A percentile compares a stretch with the other conserved stretches of the same genome.
phyloP scores from a whole-genome alignment of 2,797 vertebrate species.

The Parambassis ranga region DNA sequence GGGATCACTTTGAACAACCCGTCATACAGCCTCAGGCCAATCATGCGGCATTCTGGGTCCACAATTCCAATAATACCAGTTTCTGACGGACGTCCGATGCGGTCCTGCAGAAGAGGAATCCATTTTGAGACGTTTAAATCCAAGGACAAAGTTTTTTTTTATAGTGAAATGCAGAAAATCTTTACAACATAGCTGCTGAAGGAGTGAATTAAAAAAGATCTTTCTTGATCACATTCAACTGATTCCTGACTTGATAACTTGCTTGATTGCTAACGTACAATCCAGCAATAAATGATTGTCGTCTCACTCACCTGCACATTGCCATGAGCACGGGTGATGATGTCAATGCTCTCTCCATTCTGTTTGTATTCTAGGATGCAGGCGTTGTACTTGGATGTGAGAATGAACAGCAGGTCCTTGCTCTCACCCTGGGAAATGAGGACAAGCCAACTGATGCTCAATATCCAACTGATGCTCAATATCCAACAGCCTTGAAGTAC shows the following conservation, averaged over 20 bases:
- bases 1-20: constrained; percentile 98
- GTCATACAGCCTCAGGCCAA: constrained; percentile 94
- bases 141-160: too few relatives aligned
- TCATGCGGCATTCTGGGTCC: constrained; percentile 98
- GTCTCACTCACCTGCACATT: constrained; percentile 89
- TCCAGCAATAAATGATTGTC: neutral
- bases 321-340: constrained; percentile 96
- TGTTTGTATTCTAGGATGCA: constrained; percentile 99
- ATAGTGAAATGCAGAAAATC: too few relatives aligned
- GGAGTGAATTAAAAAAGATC: too few relatives aligned
- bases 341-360: constrained; percentile 95
- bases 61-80: constrained; percentile 98
- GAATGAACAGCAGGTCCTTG: constrained; percentile 96
- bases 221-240: too few relatives aligned
- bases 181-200: too few relatives aligned
- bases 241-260: too few relatives aligned
- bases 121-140: neutral
- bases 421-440: constrained; percentile 86
- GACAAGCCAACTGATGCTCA: neutral
- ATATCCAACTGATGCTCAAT: too few relatives aligned
- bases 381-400: constrained; percentile 98
- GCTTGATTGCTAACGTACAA: too few relatives aligned
- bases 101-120: constrained; percentile 79
- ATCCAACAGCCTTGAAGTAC: too few relatives aligned
- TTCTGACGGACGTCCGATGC: constrained; percentile 96